Evolutionary conservation across 2,888 invertebrate genomes (phyloP), one percentile per base, ranked within the genome.

Genomic region (Colletes collaris): DNA sequence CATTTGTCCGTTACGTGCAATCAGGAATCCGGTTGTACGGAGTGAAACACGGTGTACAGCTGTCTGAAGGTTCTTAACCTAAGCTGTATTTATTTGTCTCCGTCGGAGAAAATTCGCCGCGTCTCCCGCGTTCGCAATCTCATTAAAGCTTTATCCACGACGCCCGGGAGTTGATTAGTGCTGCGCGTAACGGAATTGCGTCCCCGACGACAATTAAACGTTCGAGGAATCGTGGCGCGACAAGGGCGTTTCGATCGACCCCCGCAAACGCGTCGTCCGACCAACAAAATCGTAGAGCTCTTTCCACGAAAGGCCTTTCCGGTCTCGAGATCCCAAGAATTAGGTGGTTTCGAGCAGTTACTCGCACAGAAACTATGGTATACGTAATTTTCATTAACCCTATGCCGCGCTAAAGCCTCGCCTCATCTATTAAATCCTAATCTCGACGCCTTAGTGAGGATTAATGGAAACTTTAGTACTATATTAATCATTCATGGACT

Each of bases 1-100:
- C 87, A 85, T 88, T 89, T 85, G 87, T 86, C 86, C 82, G 88
- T 89, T 87, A 87, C 84, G 87, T 83, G 87, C 88, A 88, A 89
- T 89, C 87, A 87, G 83, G 82, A 84, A 77, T 76, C 79, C 81
- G 82, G 77, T 79, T 86, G 82, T 78, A 85, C 78, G 72, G 55
- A 64, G 76, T 66, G 83, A 76, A 83, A 56, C 46, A 76, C 76
- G 76, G 58, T 59, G 75, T 71, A 76, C 85, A 76, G 76, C 86
- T 77, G 79, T 83, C 83, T 74, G 66, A 73, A 72, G 75, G 79
- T 70, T 83, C 81, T 82, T 78, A 76, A 75, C 73, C 74, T 71
- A 74, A 71, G 71, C 71, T 79, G 72, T 75, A 86, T 86, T 84
- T 86, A 86, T 85, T 83, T 85, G 76, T 86, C 79, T 79, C 68